Percentiles rank a stretch among this genome's conserved stretches.
Evolutionary conservation across 2,113 vertebrate genomes (phyloP).

Genomic region (Eira barbara): DNA sequence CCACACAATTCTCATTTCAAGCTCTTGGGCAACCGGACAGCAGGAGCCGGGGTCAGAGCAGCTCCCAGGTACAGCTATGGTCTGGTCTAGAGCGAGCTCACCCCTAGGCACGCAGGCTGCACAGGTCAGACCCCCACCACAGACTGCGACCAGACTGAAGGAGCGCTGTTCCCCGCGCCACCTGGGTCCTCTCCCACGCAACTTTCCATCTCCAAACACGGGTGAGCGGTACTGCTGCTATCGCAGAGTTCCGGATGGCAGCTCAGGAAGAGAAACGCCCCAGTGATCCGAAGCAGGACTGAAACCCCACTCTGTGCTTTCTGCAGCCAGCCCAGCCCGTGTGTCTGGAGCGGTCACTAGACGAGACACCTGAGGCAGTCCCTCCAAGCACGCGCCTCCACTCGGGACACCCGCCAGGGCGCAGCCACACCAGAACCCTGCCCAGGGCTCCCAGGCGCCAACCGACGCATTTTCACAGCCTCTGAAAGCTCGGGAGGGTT

Average conservation of each 20-base stretch:
- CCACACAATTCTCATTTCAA: too few relatives aligned
- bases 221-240: too few relatives aligned
- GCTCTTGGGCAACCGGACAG: background rate
- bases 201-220: background rate
- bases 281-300: too few relatives aligned
- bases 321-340: too few relatives aligned
- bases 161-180: background rate
- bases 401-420: background rate
- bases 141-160: background rate
- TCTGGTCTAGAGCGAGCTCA: background rate
- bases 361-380: background rate
- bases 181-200: background rate
- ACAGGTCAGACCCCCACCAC: background rate
- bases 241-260: too few relatives aligned
- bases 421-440: accelerated
- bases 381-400: accelerated
- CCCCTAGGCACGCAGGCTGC: background rate
- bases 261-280: background rate
- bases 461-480: accelerated
- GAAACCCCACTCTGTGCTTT: too few relatives aligned
- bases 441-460: background rate
- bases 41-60: background rate
- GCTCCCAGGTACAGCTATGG: too few relatives aligned
- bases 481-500: background rate
- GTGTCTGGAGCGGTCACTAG: background rate